Evolutionary conservation across 1,140 invertebrate species (phyloP).

Genomic region (Cepaea nemoralis): DNA sequence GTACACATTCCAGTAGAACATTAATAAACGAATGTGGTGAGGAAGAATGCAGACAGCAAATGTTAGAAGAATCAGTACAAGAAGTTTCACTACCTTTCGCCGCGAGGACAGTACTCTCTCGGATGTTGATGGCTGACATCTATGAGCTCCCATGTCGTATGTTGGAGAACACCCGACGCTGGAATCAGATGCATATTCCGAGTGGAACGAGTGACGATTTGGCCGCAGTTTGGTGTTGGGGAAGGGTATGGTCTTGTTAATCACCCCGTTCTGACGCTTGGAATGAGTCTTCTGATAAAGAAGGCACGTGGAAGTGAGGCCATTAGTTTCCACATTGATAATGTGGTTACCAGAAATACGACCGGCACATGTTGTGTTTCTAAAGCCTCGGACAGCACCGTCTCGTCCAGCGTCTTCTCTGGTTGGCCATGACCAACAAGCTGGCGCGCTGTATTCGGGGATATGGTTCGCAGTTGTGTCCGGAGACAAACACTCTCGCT

Average conservation of each 20-base stretch:
- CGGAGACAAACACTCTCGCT: not conserved
- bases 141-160: not conserved
- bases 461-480: not conserved
- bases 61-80: conserved; percentile 85
- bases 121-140: not conserved
- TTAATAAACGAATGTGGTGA: conserved; percentile 85
- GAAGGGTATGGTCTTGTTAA: not conserved
- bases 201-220: not conserved
- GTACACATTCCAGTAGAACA: conserved; percentile 74
- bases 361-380: not conserved
- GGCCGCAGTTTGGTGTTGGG: not conserved
- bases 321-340: not conserved
- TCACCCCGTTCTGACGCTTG: not conserved
- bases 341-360: not conserved
- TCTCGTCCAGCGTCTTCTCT: too few species aligned
- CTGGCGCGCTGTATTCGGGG: not conserved
- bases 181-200: not conserved
- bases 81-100: conserved; percentile 77
- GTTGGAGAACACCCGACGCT: not conserved
- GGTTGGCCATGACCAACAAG: not conserved
- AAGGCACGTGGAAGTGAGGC: not conserved
- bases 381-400: not conserved
- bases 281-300: not conserved
- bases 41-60: conserved; percentile 89
- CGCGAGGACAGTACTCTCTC: conserved; percentile 54